A percentile compares a stretch with the other conserved stretches of the same genome.
phyloP scores from a whole-genome alignment of 2,888 invertebrate genomes.

The Steromphala cineraria region DNA sequence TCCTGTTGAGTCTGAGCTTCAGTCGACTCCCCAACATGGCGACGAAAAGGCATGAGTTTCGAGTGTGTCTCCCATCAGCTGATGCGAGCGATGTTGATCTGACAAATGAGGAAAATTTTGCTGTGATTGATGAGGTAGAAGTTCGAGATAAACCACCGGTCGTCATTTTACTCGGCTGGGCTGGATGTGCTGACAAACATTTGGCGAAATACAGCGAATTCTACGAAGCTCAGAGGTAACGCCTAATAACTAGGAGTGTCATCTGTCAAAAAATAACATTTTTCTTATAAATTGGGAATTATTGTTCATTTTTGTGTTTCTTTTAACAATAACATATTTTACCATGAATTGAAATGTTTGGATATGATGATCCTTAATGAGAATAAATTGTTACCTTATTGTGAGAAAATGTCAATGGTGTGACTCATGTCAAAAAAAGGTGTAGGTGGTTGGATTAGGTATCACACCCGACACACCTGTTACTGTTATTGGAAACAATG shows the following conservation, averaged over 20 bases:
- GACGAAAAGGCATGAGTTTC: constrained; percentile 64
- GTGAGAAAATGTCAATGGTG: background rate
- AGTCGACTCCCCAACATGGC: background rate
- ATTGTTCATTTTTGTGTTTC: too few relatives aligned
- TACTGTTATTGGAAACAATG: background rate
- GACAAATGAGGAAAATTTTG: constrained; percentile 34
- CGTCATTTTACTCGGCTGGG: constrained; percentile 86
- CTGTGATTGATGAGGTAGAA: constrained; percentile 33
- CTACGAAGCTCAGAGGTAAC: constrained; percentile 85
- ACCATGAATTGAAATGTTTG: too few relatives aligned
- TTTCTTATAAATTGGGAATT: too few relatives aligned
- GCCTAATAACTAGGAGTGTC: background rate
- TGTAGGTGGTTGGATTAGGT: background rate
- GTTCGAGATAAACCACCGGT: constrained; percentile 78
- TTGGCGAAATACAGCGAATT: constrained; percentile 86
- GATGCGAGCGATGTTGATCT: constrained; percentile 26
- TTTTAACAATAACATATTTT: too few relatives aligned
- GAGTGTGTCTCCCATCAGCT: constrained; percentile 63
- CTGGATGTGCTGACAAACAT: constrained; percentile 86
- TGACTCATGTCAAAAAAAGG: background rate
- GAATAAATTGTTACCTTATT: background rate
- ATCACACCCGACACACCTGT: background rate
- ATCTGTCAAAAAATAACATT: background rate
- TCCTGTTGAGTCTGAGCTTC: background rate
- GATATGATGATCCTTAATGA: too few relatives aligned